Conservation (phyloP, 2,113 vertebrate species). For the Hippotragus niger region DNA sequence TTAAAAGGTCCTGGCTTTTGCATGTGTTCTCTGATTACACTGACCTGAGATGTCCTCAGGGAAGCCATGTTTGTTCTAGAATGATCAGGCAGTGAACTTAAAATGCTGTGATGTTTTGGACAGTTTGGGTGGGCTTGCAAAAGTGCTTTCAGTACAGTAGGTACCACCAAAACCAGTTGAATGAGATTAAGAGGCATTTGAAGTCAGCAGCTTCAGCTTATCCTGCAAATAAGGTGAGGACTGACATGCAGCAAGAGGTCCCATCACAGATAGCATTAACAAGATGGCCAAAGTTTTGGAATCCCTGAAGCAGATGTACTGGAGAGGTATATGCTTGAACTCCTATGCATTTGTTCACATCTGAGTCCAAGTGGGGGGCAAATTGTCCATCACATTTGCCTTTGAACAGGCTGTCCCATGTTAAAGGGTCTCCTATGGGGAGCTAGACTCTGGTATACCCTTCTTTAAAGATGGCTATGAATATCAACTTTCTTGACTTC, state of each 20-base stretch:
- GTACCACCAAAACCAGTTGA: neutral
- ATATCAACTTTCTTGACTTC: neutral
- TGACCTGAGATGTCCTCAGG: neutral
- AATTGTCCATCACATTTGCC: neutral
- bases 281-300: neutral
- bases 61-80: neutral
- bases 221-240: neutral
- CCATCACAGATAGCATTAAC: neutral
- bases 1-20: neutral
- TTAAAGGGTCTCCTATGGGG: neutral
- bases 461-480: neutral
- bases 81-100: neutral
- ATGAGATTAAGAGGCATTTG: neutral
- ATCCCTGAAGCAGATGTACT: neutral
- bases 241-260: neutral
- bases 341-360: neutral
- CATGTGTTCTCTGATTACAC: neutral
- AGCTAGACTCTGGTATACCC: neutral
- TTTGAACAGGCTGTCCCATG: neutral
- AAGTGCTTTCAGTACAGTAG: neutral
- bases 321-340: neutral
- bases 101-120: neutral
- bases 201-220: neutral
- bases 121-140: neutral
- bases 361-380: neutral